Conservation (phyloP, 1,140 invertebrate genomes). For the Mactra quadrangularis region DNA sequence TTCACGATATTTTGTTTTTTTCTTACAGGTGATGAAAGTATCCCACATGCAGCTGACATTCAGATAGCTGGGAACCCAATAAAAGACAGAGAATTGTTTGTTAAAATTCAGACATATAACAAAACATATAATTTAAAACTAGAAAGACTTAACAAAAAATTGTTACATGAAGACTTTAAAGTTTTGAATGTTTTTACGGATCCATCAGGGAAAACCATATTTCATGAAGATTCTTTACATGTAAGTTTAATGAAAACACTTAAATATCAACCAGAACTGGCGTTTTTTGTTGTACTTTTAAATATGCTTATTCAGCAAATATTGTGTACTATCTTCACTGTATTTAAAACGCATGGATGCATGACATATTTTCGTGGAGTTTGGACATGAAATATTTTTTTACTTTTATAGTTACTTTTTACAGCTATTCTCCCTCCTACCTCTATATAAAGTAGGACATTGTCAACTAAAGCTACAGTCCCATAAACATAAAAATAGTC, state of each 20-base stretch:
- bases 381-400: no score
- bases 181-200: constrained; percentile 67
- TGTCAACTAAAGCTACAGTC: no score
- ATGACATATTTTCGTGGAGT: no score
- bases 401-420: no score
- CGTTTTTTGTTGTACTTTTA: no score
- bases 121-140: constrained; percentile 67
- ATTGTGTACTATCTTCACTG: no score
- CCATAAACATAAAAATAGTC: no score
- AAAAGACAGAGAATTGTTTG: constrained; percentile 55
- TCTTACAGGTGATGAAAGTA: constrained; percentile 1
- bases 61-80: constrained; percentile 61
- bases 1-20: not conserved
- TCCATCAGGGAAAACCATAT: constrained; percentile 63
- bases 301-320: no score
- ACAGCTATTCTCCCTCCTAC: no score
- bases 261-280: no score
- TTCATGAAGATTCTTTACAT: constrained; percentile 62
- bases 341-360: no score
- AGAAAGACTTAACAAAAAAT: constrained; percentile 63
- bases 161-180: constrained; percentile 68
- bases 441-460: no score
- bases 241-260: constrained; percentile 1
- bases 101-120: constrained; percentile 60
- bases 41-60: constrained; percentile 57